Base-by-base conservation (phyloP, 2,797 vertebrate species). In the Eidolon dupreanum region DNA sequence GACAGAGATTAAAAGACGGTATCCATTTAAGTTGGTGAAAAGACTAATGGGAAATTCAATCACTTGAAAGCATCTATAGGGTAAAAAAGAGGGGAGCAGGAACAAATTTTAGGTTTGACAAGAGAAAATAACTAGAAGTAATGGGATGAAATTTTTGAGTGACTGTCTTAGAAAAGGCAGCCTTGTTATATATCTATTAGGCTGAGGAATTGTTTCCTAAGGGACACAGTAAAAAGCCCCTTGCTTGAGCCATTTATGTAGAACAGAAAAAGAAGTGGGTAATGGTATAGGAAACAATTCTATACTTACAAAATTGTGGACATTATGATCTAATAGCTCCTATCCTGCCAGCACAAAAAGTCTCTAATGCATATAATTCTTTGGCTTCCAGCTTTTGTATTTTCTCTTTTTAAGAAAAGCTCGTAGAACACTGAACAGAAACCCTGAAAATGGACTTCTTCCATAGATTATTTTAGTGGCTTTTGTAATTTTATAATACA, bases 11-110 rank as follows among this genome's bases (percentile, higher is more conserved):
- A 95, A 96, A 93, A 95, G 81, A 94, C 59, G 88, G 73, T 65
- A 77, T 87, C 79, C 88, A 94, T 94, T 97, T 96, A 96, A 96
- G 91, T 94, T 95, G 61, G 22, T 96, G 91, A 96, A 95, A 97
- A 96, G 82, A 91, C 85, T 97, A 96, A 97, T 94, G 95, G 70
- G 88, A 81, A 95, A 94, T 94, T 92, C 88, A 95, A 94, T 90
- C 77, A 91, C 51, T 77, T 92, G 63, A 97, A 96, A 95, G 65
- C 85, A 84, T 93, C 36, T 20, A 4, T 84, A 78, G 55, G 46
- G 28, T 78, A 53, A 82, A 79, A 89, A 63, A 33, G 8, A 38
- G 26, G 19, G n/a, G 31, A 59, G 33, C 90, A 22, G 46, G 43
- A 96, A n/a, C n/a, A 91, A 96, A 93, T 95, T 96, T 97, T 86